Evolutionary conservation across 2,888 invertebrate genomes (phyloP).

Genomic region (Drosophila koepferae): DNA sequence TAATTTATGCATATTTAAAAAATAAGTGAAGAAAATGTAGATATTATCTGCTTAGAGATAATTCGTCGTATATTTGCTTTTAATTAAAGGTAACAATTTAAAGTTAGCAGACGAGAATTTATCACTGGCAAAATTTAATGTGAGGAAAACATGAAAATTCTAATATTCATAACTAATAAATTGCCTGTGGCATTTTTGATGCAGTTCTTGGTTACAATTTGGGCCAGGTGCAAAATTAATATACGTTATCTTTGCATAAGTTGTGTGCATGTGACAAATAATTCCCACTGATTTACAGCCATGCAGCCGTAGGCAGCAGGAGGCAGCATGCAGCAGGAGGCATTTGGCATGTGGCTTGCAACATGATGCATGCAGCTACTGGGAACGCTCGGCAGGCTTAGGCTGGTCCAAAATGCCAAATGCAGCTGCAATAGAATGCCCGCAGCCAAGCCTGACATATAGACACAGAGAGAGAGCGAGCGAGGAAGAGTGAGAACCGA

Average conservation of each 20-base stretch:
- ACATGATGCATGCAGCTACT: conserved; percentile 20
- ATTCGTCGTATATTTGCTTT: conserved; percentile 55
- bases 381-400: conserved; percentile 48
- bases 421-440: conserved; percentile 47
- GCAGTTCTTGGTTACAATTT: conserved; percentile 57
- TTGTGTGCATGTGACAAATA: conserved; percentile 74
- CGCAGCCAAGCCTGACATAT: background rate
- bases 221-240: conserved; percentile 72
- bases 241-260: conserved; percentile 66
- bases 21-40: background rate
- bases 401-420: conserved; percentile 42
- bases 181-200: conserved; percentile 54
- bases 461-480: background rate
- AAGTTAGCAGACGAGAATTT: conserved; percentile 18
- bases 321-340: conserved; percentile 16
- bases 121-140: conserved; percentile 26
- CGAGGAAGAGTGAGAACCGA: background rate
- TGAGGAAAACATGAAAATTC: conserved; percentile 9
- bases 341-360: conserved; percentile 15
- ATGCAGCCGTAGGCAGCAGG: conserved; percentile 13
- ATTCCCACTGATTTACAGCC: conserved; percentile 73
- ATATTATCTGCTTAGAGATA: background rate
- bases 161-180: conserved; percentile 45
- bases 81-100: conserved; percentile 46
- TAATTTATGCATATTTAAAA: background rate